Base-by-base conservation (phyloP, 2,888 invertebrate genomes). In the Platycheirus albimanus region DNA sequence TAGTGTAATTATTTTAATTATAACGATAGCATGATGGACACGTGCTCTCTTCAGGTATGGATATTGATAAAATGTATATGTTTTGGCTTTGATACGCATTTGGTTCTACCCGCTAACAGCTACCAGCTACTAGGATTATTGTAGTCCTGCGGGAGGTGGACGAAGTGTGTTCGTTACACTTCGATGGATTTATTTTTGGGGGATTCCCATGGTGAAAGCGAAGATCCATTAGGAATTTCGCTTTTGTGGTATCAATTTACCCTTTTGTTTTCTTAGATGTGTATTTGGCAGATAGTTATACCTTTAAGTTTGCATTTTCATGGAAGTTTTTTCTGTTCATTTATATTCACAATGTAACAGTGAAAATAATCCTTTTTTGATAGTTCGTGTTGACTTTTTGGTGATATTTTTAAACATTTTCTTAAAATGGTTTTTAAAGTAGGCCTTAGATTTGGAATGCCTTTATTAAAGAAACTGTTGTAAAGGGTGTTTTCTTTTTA, bases 1-100 rank as follows among this genome's bases (percentile, higher is more conserved):
- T 49, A 56, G 79, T 74, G 66, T 77, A 77, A 78, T 84, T 69
- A 78, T 70, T 75, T 84, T 85, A 84, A 85, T 85, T 84, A 85
- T 70, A 67, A 41, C 61, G 80, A 77, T 77, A 76, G 77, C 67
- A 72, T 45, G 43, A 17, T 45, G 49, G 74, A 67, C 85, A 85
- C 85, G 85, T 85, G 84, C 56, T 58, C 19, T 54, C 11, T 69
- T 77, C 52, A 78, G 71, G 70, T n/a, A n/a, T 83, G 71, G 77
- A 24, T 43, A n/a, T 15, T 19, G 10, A 11, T 69, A 15, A 72
- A 36, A 33, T 33, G 76, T 13, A 11, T 13, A n/a, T 43, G 28
- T 54, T 2, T 51, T 52, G 33, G 19, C 45, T 54, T 45, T 33
- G 52, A 67, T 67, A 19, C 7, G 19, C 11, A 15, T 24, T 24